Base-by-base conservation (phyloP, 92 coral and sea anemone species). In the Epizoanthus fatuus region DNA sequence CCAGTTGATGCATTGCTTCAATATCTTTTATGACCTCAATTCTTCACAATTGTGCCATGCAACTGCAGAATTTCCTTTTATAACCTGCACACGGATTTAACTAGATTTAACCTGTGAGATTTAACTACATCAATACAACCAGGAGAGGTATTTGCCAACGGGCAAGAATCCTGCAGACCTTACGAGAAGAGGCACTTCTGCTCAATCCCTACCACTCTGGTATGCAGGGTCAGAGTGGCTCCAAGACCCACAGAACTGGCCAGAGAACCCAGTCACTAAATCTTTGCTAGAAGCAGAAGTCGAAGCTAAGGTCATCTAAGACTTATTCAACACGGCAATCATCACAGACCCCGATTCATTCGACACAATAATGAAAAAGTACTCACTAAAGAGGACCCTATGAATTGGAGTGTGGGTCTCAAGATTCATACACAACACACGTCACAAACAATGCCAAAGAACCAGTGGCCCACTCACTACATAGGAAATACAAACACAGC, bases 381-480 rank as follows among this genome's bases (percentile, higher is more conserved):
- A 42, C n/a, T 4, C 8, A 55, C 62, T 64, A 7, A 65, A 40
- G 17, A 80, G 51, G 59, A 47, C 52, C 45, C 20, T 80, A 40
- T 42, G 17, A 49, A 65, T 79, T 8, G 49, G 59, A 14, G 60
- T 37, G 16, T 76, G 82, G 82, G 10, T 38, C 15, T 29, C 29
- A n/a, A 44, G 74, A 44, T 80, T 80, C 44, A 45, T 32, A 63
- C 45, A 67, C 10, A 80, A 64, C 52, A 47, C 40, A 64, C 63
- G 75, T 63, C 17, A 17, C 10, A 49, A 80, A 44, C 45, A 45
- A 49, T 15, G 64, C 42, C 62, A 65, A 44, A 20, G 85, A 79
- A n/a, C 68, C 60, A 45, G 10, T 15, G 83, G 74, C 5, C 63
- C 64, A n/a, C 47, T 80, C 51, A 65, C 74, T 4, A 64, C 85